These are phyloP conservation scores for Furcifer pardalis DNA, from an alignment of 2,797 vertebrate genomes.

Conservation along the genomic window DNA sequence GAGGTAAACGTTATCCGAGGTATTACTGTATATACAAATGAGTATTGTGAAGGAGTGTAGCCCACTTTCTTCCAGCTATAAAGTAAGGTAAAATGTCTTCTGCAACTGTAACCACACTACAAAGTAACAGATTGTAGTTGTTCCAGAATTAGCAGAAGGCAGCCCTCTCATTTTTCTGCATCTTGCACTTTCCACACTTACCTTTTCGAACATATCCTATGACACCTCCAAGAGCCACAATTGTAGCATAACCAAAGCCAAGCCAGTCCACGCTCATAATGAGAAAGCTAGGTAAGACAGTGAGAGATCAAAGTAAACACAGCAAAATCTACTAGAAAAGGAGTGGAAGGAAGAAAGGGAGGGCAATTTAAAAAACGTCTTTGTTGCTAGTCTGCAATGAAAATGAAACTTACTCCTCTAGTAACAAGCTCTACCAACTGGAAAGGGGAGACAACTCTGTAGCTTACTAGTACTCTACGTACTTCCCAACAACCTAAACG, in stretches of 20 bases:
- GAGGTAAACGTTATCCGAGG: too few species aligned
- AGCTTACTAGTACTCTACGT: too few species aligned
- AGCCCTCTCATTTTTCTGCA: neutral
- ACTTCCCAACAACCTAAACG: too few species aligned
- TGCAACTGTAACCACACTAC: too few species aligned
- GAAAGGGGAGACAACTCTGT: too few species aligned
- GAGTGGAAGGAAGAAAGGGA: neutral
- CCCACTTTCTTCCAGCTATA: too few species aligned
- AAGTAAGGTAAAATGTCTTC: too few species aligned
- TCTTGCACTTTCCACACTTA: slow-evolving; percentile 52
- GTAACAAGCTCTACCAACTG: too few species aligned
- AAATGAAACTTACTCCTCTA: neutral
- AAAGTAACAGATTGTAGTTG: too few species aligned
- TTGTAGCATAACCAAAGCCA: slow-evolving; percentile 87
- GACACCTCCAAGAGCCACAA: slow-evolving; percentile 84
- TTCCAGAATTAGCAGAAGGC: too few species aligned
- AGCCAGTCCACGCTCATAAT: slow-evolving; percentile 88
- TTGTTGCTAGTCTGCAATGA: neutral
- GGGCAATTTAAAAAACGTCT: neutral
- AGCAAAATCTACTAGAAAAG: neutral
- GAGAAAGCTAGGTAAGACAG: slow-evolving; percentile 47
- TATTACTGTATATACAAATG: too few species aligned
- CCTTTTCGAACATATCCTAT: slow-evolving; percentile 91
- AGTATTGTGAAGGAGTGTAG: too few species aligned
- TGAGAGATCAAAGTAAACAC: neutral